Conservation (phyloP, 2,797 vertebrate species). For the Saxicola maurus region DNA sequence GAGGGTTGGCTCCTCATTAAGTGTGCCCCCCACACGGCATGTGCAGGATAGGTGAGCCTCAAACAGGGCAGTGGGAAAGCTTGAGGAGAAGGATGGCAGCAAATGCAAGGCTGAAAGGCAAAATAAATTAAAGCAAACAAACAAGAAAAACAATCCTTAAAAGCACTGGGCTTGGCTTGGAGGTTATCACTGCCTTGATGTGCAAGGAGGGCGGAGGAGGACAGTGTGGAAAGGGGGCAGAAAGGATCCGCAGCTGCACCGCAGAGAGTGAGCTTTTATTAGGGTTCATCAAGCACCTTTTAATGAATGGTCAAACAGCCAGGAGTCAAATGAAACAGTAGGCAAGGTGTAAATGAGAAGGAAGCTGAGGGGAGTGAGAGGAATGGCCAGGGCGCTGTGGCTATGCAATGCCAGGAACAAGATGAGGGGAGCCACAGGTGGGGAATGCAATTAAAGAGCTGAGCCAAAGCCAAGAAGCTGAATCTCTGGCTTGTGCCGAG, state of each 20-base stretch:
- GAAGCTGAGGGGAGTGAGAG: not conserved
- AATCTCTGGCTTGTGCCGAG: rapidly evolving
- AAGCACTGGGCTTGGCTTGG: not conserved
- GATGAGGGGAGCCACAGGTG: not conserved
- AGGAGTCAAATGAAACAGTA: not conserved
- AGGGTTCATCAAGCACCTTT: not conserved
- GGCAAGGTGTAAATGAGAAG: constrained; percentile 9
- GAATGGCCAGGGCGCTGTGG: not conserved
- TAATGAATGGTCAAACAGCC: not conserved
- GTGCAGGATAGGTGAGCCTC: not conserved
- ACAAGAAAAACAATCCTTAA: not conserved
- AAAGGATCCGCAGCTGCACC: rapidly evolving
- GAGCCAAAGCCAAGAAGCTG: not conserved
- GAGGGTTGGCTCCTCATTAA: not conserved
- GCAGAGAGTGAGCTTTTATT: not conserved
- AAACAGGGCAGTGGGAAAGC: not conserved
- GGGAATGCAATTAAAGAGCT: not conserved
- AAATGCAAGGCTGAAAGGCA: not conserved
- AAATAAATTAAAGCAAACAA: constrained; percentile 6
- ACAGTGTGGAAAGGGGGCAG: rapidly evolving
- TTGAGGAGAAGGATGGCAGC: not conserved
- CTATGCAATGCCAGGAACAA: not conserved
- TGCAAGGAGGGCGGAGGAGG: not conserved
- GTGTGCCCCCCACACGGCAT: rapidly evolving
- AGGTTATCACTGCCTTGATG: not conserved